Base-by-base conservation (phyloP, 2,797 vertebrate genomes). In the Crenichthys baileyi region DNA sequence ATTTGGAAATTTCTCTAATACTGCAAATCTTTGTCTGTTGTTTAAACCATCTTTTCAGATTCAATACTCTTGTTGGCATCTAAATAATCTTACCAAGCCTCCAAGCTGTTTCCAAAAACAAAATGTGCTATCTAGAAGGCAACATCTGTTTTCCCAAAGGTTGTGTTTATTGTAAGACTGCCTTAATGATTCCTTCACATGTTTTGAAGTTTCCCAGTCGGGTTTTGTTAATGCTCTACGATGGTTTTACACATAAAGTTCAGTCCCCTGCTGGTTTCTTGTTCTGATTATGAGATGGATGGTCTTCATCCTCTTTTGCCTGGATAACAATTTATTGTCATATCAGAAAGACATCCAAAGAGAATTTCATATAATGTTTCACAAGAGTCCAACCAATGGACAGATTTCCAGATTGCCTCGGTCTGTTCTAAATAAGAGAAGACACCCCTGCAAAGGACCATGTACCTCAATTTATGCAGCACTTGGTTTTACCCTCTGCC, bases 101-200 rank as follows among this genome's bases (percentile, higher is more conserved):
- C 26, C 26, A 7, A 61, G 18, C 61, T 22, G 29, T 39, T 20
- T 39, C 8, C 0, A 31, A 65, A 65, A 65, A 65, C 36, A 9
- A 13, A 65, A 11, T 39, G 31, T 39, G 18, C 7, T 39, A 18
- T 39, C 29, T 39, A 16, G 61, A 65, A 39, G 18, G 29, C 61
- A 65, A 65, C 61, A 65, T 65, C 61, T 65, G 61, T 65, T 65
- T 65, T 36, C 61, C 60, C 15, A 18, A 61, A 31, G 31, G 29
- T 61, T 61, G 29, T 29, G 26, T 61, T 61, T 31, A 61, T 61
- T 36, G 61, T 11, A 22, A 7, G 61, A 7, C 31, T 39, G 31
- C 18, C 31, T 39, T 36, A 65, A 65, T 65, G 61, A 65, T 22
- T 22, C 31, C 16, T 65, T 39, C 18, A 39, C 29, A 36, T 9